Conservation (phyloP, 2,888 invertebrate species). For the Epicampocera succincta region DNA sequence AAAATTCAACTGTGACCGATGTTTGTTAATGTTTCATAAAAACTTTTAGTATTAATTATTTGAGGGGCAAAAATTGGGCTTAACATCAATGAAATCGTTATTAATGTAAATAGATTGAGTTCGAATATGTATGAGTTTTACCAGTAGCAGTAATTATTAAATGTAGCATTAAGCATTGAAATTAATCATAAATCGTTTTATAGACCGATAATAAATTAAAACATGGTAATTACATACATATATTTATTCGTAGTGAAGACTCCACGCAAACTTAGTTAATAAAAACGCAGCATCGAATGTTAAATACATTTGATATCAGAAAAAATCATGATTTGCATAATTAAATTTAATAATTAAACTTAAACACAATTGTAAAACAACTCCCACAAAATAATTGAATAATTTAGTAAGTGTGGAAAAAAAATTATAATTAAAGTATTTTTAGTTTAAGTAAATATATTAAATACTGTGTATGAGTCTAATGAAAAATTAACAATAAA, state of each 20-base stretch:
- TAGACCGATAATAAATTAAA: constrained; percentile 14
- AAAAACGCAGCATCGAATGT: constrained; percentile 43
- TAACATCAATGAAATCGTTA: background rate
- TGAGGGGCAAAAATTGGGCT: background rate
- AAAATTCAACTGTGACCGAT: background rate
- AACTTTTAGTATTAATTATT: background rate
- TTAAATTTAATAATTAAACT: constrained; percentile 42
- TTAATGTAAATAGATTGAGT: constrained; percentile 39
- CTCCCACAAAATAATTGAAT: constrained; percentile 55
- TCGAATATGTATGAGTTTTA: constrained; percentile 14
- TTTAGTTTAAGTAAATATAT: constrained; percentile 37
- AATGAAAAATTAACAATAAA: constrained; percentile 56
- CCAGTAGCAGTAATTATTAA: constrained; percentile 17
- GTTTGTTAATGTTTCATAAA: background rate
- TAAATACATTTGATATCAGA: constrained; percentile 28
- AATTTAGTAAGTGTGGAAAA: constrained; percentile 37
- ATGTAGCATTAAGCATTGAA: constrained; percentile 45
- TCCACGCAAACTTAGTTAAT: constrained; percentile 43
- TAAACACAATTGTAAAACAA: constrained; percentile 10
- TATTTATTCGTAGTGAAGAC: constrained; percentile 30
- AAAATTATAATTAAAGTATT: constrained; percentile 39
- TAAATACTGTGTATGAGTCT: constrained; percentile 57
- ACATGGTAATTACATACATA: constrained; percentile 47
- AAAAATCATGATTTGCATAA: constrained; percentile 37
- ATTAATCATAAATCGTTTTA: constrained; percentile 41